Base-by-base conservation (phyloP, 1,140 invertebrate species). In the Hycleus phaleratus region DNA sequence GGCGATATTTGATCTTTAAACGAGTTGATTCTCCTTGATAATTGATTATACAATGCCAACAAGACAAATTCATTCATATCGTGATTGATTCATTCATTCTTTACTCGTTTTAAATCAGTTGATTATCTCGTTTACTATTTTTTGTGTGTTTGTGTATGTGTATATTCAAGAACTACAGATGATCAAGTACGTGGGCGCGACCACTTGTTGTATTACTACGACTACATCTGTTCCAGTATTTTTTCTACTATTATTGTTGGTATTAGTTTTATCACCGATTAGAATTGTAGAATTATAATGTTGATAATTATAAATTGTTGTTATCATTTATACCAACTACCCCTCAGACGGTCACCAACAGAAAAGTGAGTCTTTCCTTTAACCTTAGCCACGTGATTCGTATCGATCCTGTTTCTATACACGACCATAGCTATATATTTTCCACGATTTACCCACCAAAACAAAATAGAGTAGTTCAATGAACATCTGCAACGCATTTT, bases 281-380 rank as follows among this genome's bases (percentile, higher is more conserved):
- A 18, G 2, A 18, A 18, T 18, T 18, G 18, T 18, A 1, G 1
- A 18, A 18, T 18, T 18, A 2, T 18, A 18, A 18, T 18, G 2
- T 18, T 18, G 18, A 1, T 18, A 18, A 18, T 18, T 18, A 18
- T 18, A 1, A 18, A 18, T 18, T 18, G 18, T 18, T 18, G 18
- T 18, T 18, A 18, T 18, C 18, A 24, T 46, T 12, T 11, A 25
- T 58, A 61, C 46, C 52, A 50, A 54, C 57, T 62, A 59, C 63
- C 60, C 63, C 57, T 46, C 48, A 62, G 61, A 65, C 63, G 50
- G 40, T 58, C 58, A 58, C 61, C 61, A 61, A 65, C 58, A 58
- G 46, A 65, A 63, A 65, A 62, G 32, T 60, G 61, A 53, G 58
- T 52, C 47, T 53, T 60, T 60, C 63, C 61, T 55, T 57, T 46